Evolutionary conservation across 2,888 invertebrate species (phyloP), one percentile per base, ranked within the genome.

Genomic region (Autographa gamma): DNA sequence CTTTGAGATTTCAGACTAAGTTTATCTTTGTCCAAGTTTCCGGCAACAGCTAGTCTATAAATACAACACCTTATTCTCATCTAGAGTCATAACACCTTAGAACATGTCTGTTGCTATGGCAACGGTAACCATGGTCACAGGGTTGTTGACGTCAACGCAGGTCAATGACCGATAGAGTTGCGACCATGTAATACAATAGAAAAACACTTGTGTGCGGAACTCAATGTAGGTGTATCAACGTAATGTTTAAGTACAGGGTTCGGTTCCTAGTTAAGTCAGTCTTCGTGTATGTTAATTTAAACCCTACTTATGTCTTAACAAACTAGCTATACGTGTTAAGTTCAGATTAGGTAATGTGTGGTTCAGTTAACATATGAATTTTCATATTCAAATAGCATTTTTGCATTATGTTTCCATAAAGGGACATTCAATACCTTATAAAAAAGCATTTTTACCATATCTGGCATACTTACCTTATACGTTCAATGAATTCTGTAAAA

Each of bases 151-250:
- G 76, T 80, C 69, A 64, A 60, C 41, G 32, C n/a, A 69, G 78
- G 61, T 74, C 69, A 66, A 63, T 52, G 71, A 73, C 80, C 82
- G 73, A 67, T 79, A 71, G 59, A 66, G 69, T 71, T 70, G 58
- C 71, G 71, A 58, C 48, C 52, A 60, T 60, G 65, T 73, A 67
- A 73, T 63, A 81, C 71, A 77, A 82, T 79, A 71, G 74, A 34
- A 71, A 62, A 32, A 25, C 69, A 69, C 63, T 56, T 13, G 1
- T 56, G 54, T 56, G 25, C 54, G 19, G 11, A 31, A 48, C 34
- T 19, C 69, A 63, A 79, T 73, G 77, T 66, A 11, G 18, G 38
- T 61, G 41, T 68, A 32, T 60, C 60, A 19, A 69, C 71, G 72
- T 81, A 73, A 81, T 74, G 60, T 71, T 58, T 73, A 74, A 70